phyloP scores from a whole-genome alignment of 2,113 vertebrate species.

The Megaleporinus macrocephalus region DNA sequence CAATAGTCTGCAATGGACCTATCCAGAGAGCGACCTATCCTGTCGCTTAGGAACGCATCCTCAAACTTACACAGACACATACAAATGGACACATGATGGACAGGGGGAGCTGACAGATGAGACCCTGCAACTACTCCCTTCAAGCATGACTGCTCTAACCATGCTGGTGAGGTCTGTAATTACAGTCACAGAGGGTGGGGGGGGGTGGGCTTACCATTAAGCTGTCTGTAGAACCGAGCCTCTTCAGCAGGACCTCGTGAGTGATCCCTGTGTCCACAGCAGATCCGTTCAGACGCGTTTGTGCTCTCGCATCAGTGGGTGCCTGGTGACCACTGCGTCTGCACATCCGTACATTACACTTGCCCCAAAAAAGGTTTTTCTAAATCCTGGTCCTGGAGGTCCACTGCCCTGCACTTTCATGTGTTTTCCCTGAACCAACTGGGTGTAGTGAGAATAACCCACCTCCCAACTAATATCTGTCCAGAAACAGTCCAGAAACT shows the following conservation, averaged over 20 bases:
- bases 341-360: conserved; percentile 85
- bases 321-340: conserved; percentile 78
- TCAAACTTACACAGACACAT: too few species aligned
- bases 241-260: conserved; percentile 91
- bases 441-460: too few species aligned
- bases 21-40: conserved; percentile 96
- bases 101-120: neutral
- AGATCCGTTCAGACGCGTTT: conserved; percentile 82
- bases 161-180: neutral
- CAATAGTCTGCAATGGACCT: conserved; percentile 95
- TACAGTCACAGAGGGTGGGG: conserved; percentile 52
- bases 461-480: neutral
- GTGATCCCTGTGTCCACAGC: conserved; percentile 80
- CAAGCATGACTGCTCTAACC: neutral
- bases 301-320: conserved; percentile 79
- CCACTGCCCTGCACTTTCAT: too few species aligned
- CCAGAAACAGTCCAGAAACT: neutral
- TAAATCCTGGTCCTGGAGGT: conserved; percentile 88
- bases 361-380: conserved; percentile 93
- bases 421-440: conserved; percentile 80
- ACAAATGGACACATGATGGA: conserved; percentile 25
- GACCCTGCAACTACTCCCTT: too few species aligned
- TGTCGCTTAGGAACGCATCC: conserved; percentile 97
- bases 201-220: conserved; percentile 83
- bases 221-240: conserved; percentile 91